These are phyloP conservation scores for Ophioninae sp. DNA, from an alignment of 2,888 invertebrate genomes.

Conservation along the genomic window DNA sequence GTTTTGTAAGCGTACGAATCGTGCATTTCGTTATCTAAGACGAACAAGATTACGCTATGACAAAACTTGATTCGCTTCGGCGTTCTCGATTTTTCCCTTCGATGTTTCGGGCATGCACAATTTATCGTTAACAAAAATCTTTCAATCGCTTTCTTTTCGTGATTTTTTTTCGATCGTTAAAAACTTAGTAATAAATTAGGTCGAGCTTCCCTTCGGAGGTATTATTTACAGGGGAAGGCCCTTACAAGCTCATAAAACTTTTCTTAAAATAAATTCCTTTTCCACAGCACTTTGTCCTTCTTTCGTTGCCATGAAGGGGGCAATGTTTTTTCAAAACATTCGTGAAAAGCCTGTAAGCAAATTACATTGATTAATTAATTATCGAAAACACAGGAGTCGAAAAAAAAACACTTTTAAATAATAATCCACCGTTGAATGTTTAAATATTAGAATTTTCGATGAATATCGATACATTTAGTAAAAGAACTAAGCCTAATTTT, in stretches of 20 bases:
- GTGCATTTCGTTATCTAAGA: neutral
- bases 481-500: too few relatives aligned
- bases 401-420: neutral
- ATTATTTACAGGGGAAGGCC: constrained; percentile 41
- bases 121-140: neutral
- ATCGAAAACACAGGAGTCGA: neutral
- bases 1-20: neutral
- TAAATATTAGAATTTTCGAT: too few relatives aligned
- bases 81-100: constrained; percentile 2
- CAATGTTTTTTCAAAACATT: constrained; percentile 37
- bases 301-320: neutral
- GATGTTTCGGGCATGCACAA: constrained; percentile 23
- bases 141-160: neutral
- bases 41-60: neutral
- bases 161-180: neutral
- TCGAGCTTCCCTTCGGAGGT: constrained; percentile 15
- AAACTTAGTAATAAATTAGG: neutral
- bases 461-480: too few relatives aligned
- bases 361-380: neutral
- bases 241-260: constrained; percentile 31
- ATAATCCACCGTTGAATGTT: too few relatives aligned
- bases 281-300: neutral
- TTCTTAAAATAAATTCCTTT: constrained; percentile 2
- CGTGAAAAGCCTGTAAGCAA: constrained; percentile 50
- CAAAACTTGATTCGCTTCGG: neutral